A percentile compares a stretch with the other conserved stretches of the same genome.
These are phyloP conservation scores for Entomobrya multifasciata DNA, from an alignment of 2,888 invertebrate species.

Conservation along the genomic window DNA sequence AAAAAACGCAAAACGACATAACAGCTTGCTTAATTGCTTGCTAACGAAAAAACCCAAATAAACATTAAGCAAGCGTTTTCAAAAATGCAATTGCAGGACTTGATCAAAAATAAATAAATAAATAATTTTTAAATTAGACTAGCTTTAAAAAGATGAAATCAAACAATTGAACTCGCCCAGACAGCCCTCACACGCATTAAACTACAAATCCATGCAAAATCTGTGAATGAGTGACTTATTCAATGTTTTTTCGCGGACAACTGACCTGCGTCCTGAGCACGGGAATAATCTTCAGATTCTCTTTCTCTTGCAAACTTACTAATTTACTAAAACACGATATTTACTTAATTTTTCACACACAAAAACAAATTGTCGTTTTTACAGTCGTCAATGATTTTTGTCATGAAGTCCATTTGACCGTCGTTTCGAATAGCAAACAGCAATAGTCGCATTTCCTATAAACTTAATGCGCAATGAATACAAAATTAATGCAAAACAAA, in stretches of 20 bases:
- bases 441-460: slow-evolving; percentile 13
- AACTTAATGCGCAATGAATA: not conserved
- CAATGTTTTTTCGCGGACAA: slow-evolving; percentile 35
- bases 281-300: slow-evolving; percentile 34
- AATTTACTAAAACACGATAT: slow-evolving; percentile 12
- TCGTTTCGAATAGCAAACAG: slow-evolving; percentile 29
- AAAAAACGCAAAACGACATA: slow-evolving; percentile 44
- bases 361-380: not conserved
- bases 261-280: slow-evolving; percentile 45
- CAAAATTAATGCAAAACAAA: not conserved
- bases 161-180: slow-evolving; percentile 11
- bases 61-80: slow-evolving; percentile 63
- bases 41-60: slow-evolving; percentile 31
- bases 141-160: slow-evolving; percentile 20
- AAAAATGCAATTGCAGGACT: slow-evolving; percentile 55
- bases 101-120: slow-evolving; percentile 59
- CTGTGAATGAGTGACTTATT: not conserved
- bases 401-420: slow-evolving; percentile 13
- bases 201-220: slow-evolving; percentile 30
- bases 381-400: not conserved
- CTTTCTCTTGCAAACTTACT: slow-evolving; percentile 30
- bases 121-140: slow-evolving; percentile 30
- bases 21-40: slow-evolving; percentile 59
- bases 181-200: slow-evolving; percentile 42
- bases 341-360: slow-evolving; percentile 19